A percentile compares a stretch with the other conserved stretches of the same genome.
Evolutionary conservation across 1,140 invertebrate species (phyloP).

Genomic region (Sminthurides bifidus): DNA sequence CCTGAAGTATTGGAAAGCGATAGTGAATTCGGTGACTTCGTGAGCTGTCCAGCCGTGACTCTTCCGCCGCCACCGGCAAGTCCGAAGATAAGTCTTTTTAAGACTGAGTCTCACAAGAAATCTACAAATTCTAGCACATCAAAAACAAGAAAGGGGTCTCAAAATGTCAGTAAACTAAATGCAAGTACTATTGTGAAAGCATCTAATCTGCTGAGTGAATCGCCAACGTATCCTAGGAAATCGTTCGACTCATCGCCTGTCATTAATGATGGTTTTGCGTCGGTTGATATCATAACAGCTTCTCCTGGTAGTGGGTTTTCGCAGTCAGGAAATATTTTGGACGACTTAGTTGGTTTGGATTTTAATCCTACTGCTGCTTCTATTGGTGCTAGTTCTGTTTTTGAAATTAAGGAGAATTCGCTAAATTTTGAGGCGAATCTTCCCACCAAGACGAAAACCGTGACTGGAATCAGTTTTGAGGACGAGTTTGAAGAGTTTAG

Average conservation of each 20-base stretch:
- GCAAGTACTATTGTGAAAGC: background rate
- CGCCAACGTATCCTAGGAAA: background rate
- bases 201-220: background rate
- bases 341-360: background rate
- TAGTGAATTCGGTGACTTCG: conserved; percentile 35
- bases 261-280: background rate
- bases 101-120: background rate
- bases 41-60: conserved; percentile 29
- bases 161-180: background rate
- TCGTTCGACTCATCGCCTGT: background rate
- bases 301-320: background rate
- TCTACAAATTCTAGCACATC: background rate
- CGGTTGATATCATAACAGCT: background rate
- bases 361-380: background rate
- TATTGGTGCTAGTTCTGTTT: conserved; percentile 32
- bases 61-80: background rate
- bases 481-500: conserved; percentile 25
- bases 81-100: conserved; percentile 1
- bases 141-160: background rate
- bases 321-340: background rate
- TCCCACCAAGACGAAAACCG: background rate
- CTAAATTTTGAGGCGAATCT: conserved; percentile 33
- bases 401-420: too few relatives aligned
- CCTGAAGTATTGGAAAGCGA: too few relatives aligned
- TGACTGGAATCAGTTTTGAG: background rate